These are phyloP conservation scores for Urocitellus parryii DNA, from an alignment of 2,113 vertebrate species.

Conservation along the genomic window DNA sequence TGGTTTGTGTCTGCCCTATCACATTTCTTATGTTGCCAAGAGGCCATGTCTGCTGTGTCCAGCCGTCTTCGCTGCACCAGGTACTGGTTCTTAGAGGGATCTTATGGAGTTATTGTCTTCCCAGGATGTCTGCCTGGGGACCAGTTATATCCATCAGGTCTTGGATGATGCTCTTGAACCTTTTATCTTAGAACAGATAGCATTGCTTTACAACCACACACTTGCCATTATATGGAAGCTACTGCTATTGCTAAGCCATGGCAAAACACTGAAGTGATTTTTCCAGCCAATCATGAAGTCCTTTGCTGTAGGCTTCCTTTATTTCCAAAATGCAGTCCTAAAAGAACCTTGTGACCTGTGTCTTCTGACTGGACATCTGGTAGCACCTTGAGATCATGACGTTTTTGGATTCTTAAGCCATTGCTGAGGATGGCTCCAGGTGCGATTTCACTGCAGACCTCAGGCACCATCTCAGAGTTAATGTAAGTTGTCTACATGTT, in stretches of 20 bases:
- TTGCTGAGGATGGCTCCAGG: not conserved
- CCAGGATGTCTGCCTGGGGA: not conserved
- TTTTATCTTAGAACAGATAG: not conserved
- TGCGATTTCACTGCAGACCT: not conserved
- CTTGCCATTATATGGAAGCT: not conserved
- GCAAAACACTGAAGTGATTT: not conserved
- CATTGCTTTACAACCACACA: not conserved
- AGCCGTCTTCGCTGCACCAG: not conserved
- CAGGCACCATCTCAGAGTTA: not conserved
- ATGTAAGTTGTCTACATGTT: not conserved
- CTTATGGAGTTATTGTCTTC: not conserved
- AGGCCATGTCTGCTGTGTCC: not conserved
- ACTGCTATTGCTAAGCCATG: not conserved
- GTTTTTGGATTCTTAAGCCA: not conserved
- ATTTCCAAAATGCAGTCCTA: not conserved
- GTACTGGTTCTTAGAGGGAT: not conserved
- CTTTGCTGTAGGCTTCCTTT: not conserved
- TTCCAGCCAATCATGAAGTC: slow-evolving; percentile 36
- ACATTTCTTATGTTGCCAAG: not conserved
- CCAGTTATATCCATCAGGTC: not conserved
- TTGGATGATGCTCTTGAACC: not conserved
- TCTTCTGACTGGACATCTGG: not conserved
- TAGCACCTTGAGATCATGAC: not conserved
- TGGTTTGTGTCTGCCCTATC: not conserved
- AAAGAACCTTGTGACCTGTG: not conserved